phyloP scores from a whole-genome alignment of 2,888 invertebrate species.

The Aporophyla nigra region DNA sequence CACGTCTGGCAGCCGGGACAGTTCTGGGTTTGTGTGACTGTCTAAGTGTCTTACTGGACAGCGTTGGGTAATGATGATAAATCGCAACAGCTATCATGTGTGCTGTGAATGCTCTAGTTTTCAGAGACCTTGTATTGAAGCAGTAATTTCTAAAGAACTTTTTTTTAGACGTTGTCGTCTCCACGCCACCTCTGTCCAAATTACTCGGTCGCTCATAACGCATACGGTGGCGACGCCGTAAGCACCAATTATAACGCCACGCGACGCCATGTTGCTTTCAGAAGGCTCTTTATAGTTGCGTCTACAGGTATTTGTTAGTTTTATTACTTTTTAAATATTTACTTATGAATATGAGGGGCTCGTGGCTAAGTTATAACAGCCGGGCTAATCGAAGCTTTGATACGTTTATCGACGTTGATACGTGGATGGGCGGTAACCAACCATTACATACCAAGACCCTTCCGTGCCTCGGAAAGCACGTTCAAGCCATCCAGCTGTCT shows the following conservation, averaged over 20 bases:
- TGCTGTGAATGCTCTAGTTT: background rate
- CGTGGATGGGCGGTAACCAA: too few relatives aligned
- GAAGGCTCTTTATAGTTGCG: slow-evolving; percentile 70
- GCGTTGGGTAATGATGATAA: background rate
- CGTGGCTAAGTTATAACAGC: background rate
- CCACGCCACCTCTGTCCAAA: slow-evolving; percentile 64
- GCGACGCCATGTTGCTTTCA: slow-evolving; percentile 80
- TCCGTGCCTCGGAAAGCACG: background rate
- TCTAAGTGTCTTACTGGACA: too few relatives aligned
- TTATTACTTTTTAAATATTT: background rate
- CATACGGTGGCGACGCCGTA: slow-evolving; percentile 77
- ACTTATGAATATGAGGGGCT: background rate
- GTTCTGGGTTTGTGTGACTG: too few relatives aligned
- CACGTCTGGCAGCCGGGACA: too few relatives aligned
- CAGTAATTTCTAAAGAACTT: background rate
- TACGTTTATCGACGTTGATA: background rate
- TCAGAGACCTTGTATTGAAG: background rate
- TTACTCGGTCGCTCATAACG: slow-evolving; percentile 78
- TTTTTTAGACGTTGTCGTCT: slow-evolving; percentile 20
- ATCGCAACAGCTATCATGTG: background rate
- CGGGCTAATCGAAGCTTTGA: background rate
- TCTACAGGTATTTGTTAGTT: background rate
- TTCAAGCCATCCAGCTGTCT: background rate
- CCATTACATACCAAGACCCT: too few relatives aligned
- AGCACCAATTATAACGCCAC: slow-evolving; percentile 83